phyloP scores from a whole-genome alignment of 2,888 invertebrate genomes.

The Scaptomyza polygonia region DNA sequence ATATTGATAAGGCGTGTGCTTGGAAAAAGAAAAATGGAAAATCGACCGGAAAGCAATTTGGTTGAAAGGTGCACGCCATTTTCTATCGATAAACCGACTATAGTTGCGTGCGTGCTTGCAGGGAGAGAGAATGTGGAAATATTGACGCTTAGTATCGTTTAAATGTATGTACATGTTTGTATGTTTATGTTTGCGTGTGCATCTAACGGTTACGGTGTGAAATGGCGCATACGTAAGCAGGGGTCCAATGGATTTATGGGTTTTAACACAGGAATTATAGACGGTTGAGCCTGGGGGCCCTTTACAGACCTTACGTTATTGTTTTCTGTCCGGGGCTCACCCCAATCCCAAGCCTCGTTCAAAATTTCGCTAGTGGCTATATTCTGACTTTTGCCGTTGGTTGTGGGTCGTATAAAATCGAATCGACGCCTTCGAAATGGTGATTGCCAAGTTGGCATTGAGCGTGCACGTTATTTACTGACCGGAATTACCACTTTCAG shows the following conservation, averaged over 20 bases:
- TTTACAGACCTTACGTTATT: slow-evolving; percentile 42
- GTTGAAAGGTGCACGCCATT: slow-evolving; percentile 67
- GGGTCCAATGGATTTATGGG: slow-evolving; percentile 71
- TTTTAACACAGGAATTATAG: slow-evolving; percentile 78
- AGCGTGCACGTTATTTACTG: slow-evolving; percentile 74
- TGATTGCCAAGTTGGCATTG: slow-evolving; percentile 36
- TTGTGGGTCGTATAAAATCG: slow-evolving; percentile 70
- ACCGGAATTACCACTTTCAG: slow-evolving; percentile 80
- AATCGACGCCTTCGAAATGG: slow-evolving; percentile 61
- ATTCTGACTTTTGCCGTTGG: slow-evolving; percentile 53
- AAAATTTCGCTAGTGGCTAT: slow-evolving; percentile 28
- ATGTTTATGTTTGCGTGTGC: slow-evolving; percentile 42
- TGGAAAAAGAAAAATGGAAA: slow-evolving; percentile 31
- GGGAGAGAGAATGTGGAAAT: not conserved
- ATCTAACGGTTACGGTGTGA: slow-evolving; percentile 75
- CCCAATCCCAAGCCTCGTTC: slow-evolving; percentile 2
- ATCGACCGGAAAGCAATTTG: slow-evolving; percentile 68
- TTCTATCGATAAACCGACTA: slow-evolving; percentile 59
- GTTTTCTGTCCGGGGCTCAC: slow-evolving; percentile 38
- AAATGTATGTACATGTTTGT: not conserved
- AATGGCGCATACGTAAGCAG: slow-evolving; percentile 80
- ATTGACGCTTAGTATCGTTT: not conserved
- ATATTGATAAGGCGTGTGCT: slow-evolving; percentile 48
- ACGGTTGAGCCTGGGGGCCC: slow-evolving; percentile 62
- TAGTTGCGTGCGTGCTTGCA: slow-evolving; percentile 31